Base-by-base conservation (phyloP, 2,888 invertebrate species). In the Neoaliturus tenellus region DNA sequence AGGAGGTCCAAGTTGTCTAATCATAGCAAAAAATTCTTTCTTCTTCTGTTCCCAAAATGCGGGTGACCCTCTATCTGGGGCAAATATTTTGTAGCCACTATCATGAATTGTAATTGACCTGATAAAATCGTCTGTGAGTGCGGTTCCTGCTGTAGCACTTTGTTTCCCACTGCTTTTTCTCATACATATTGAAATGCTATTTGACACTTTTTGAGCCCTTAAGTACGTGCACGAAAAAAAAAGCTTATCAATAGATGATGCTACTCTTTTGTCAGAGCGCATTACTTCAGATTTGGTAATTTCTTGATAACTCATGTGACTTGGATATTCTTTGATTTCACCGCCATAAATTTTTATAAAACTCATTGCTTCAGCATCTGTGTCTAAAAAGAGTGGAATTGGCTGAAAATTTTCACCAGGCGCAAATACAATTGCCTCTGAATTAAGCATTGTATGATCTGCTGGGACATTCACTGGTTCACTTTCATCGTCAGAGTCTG, bases 11-110 rank as follows among this genome's bases (percentile, higher is more conserved):
- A 86, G 69, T 73, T 87, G 87, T 20, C 86, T 39, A 31, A 87
- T 83, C 86, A 87, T 87, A n/a, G 86, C 86, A 73, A 87, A 83
- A 17, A 86, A 28, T 86, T n/a, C n/a, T 80, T 87, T 87, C 51
- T 88, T 86, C 75, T 87, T 86, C 33, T 35, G 83, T 84, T 87
- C 87, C 87, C 88, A 88, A 83, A 86, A 88, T 87, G 86, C 73
- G 4, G 81, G 88, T 2, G 81, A 82, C n/a, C 81, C 81, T 17
- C 84, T 62, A 71, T 75, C 84, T 0, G 71, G 55, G 10, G 25
- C 41, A 31, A 84, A 82, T 10, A 69, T 20, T 69, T 28, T 69
- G 69, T 12, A 69, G n/a, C 69, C 69, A 69, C 69, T 69, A 14
- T 31, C 31, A 69, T 69, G 69, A 44, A 82, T n/a, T 25, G 25